phyloP scores from a whole-genome alignment of 2,888 invertebrate genomes.

The Syritta pipiens region DNA sequence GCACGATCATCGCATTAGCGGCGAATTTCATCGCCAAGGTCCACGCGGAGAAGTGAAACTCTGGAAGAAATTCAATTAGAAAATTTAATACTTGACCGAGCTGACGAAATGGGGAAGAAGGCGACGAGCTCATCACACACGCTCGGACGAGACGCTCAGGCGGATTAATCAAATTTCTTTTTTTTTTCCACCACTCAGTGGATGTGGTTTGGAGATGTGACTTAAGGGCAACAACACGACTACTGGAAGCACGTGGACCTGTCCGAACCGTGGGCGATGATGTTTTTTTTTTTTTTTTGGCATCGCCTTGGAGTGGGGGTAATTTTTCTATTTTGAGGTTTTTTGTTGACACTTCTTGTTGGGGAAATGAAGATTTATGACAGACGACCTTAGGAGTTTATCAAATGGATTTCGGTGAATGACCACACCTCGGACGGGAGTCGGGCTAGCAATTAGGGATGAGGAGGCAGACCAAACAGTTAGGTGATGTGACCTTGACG shows the following conservation, averaged over 20 bases:
- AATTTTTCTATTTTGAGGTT: neutral
- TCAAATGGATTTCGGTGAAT: neutral
- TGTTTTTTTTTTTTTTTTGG: neutral
- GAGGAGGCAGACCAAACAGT: too few species aligned
- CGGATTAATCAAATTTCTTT: neutral
- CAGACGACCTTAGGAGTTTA: neutral
- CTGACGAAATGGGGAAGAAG: conserved; percentile 52
- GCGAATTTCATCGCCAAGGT: conserved; percentile 7
- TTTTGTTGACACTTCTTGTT: neutral
- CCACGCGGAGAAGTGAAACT: conserved; percentile 45
- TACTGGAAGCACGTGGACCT: neutral
- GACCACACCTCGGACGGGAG: neutral
- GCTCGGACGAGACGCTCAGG: conserved; percentile 1
- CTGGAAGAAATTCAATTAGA: conserved; percentile 63
- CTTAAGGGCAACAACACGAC: too few species aligned
- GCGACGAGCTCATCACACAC: too few species aligned
- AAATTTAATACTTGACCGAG: conserved; percentile 59
- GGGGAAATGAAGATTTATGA: conserved; percentile 15
- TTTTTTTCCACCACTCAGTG: too few species aligned
- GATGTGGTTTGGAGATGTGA: too few species aligned
- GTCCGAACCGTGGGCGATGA: neutral
- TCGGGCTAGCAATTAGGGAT: neutral
- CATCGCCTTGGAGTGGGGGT: neutral
- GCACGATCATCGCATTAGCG: conserved; percentile 4
- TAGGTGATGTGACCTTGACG: too few species aligned